A percentile compares a stretch with the other conserved stretches of the same genome.
Evolutionary conservation across 1,140 invertebrate species (phyloP).

Genomic region (Drosophila nikananu): DNA sequence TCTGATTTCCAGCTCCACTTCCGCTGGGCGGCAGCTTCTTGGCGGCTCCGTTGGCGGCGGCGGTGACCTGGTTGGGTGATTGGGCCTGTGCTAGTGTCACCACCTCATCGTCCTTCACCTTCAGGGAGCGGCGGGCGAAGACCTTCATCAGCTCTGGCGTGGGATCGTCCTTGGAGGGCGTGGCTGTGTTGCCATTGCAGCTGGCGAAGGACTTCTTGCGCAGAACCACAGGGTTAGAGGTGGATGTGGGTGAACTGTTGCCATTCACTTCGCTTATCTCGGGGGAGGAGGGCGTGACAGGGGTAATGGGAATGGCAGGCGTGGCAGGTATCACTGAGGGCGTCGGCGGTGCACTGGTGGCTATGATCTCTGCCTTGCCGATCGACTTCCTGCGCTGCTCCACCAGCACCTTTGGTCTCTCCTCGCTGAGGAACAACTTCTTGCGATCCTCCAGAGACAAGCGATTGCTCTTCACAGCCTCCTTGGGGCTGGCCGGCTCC

Average conservation of each 20-base stretch:
- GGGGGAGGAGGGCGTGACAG: slow-evolving; percentile 15
- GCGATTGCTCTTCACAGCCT: slow-evolving; percentile 42
- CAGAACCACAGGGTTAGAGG: slow-evolving; percentile 84
- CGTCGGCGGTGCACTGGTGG: slow-evolving; percentile 15
- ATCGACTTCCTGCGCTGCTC: slow-evolving; percentile 75
- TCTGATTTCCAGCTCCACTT: slow-evolving; percentile 59
- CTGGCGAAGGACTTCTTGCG: slow-evolving; percentile 86
- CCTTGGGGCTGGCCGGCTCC: slow-evolving; percentile 11
- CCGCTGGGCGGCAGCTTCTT: slow-evolving; percentile 64
- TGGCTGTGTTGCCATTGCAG: slow-evolving; percentile 39
- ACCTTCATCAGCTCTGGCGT: slow-evolving; percentile 93
- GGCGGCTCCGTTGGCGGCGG: slow-evolving; percentile 37
- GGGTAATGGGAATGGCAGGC: slow-evolving; percentile 23
- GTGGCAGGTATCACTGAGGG: slow-evolving; percentile 19
- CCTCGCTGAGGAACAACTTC: slow-evolving; percentile 73
- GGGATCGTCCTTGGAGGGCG: slow-evolving; percentile 86
- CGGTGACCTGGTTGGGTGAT: slow-evolving; percentile 56
- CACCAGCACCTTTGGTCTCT: slow-evolving; percentile 50
- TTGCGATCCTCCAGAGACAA: slow-evolving; percentile 77
- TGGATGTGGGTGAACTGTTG: slow-evolving; percentile 26
- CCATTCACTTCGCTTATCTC: slow-evolving; percentile 40
- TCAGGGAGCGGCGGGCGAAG: slow-evolving; percentile 91
- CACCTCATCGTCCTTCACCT: slow-evolving; percentile 90
- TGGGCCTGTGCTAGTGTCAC: slow-evolving; percentile 72
- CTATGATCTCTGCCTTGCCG: slow-evolving; percentile 36